Evolutionary conservation across 2,888 invertebrate species (phyloP), one percentile per base, ranked within the genome.

Genomic region (Cephonodes hylas): DNA sequence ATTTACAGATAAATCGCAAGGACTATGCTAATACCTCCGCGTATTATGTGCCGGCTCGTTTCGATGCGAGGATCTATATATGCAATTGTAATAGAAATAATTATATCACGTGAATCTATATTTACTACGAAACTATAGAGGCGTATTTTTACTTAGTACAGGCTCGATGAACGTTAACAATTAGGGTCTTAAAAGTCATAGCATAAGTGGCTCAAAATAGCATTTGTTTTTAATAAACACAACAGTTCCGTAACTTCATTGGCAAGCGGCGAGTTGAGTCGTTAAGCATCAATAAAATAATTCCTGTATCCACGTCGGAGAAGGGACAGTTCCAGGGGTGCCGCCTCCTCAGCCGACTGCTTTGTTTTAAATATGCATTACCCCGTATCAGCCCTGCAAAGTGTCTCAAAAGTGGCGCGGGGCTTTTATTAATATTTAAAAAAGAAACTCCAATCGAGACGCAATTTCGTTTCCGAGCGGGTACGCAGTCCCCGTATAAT

Each of bases 351-450:
- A 65, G 20, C 44, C 20, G 62, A 59, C 75, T 80, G 80, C 79
- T 79, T 84, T 81, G 77, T 83, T 84, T 89, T 85, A 89, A 89
- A 89, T 87, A 91, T 90, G 86, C 83, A 89, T 80, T 76, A 76
- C 77, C 69, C 76, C 80, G 80, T 82, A 80, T 85, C 81, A 78
- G 77, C 84, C 81, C 75, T 73, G 67, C 77, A 80, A 82, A 87
- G 81, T 84, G 84, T 84, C 82, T 83, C 83, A 77, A 82, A 86
- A 86, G 84, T 82, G 79, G 79, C 79, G 75, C 74, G 78, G 80
- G 77, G 83, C 81, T 83, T 84, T 84, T 84, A 79, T 89, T 86
- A 88, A 89, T 89, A 88, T 88, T 89, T 87, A 80, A 89, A 80
- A 83, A 83, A 77, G 80, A 72, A 83, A 81, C 79, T 84, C 76